phyloP scores from a whole-genome alignment of 1,140 invertebrate genomes.

The Sipha flava region DNA sequence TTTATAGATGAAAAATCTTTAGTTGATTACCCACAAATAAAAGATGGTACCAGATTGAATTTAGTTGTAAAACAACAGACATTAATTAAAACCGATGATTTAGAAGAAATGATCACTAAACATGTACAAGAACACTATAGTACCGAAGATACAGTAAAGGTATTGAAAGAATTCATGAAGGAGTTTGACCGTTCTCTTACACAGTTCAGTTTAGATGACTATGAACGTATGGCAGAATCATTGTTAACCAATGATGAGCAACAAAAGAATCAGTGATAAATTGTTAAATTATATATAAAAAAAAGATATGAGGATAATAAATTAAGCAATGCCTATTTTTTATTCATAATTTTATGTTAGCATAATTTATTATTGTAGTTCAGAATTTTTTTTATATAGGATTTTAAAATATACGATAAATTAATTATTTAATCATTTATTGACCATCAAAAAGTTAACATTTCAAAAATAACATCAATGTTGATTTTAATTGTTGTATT shows the following conservation, averaged over 20 bases:
- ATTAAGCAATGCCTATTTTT: conserved; percentile 12
- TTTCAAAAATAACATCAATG: not conserved
- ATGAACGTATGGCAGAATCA: conserved; percentile 37
- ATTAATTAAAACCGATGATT: not conserved
- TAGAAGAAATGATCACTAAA: conserved; percentile 36
- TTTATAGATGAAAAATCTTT: conserved; percentile 38
- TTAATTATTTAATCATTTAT: conserved; percentile 17
- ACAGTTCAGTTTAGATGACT: conserved; percentile 38
- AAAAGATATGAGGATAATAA: not conserved
- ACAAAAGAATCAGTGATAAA: not conserved
- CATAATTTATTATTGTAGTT: not conserved
- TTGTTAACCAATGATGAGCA: conserved; percentile 36
- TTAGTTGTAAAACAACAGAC: conserved; percentile 36
- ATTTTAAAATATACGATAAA: not conserved
- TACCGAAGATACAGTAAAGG: conserved; percentile 36
- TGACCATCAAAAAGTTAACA: not conserved
- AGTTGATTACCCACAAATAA: conserved; percentile 38
- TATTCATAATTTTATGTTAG: not conserved
- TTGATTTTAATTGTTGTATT: not conserved
- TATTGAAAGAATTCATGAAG: conserved; percentile 39
- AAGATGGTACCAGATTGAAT: conserved; percentile 38
- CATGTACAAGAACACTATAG: conserved; percentile 36
- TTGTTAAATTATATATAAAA: not conserved
- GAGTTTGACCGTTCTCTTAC: conserved; percentile 38
- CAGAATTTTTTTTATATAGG: conserved; percentile 2